These are phyloP conservation scores for Lichenostomus cassidix DNA, from an alignment of 2,113 vertebrate genomes.

Conservation along the genomic window DNA sequence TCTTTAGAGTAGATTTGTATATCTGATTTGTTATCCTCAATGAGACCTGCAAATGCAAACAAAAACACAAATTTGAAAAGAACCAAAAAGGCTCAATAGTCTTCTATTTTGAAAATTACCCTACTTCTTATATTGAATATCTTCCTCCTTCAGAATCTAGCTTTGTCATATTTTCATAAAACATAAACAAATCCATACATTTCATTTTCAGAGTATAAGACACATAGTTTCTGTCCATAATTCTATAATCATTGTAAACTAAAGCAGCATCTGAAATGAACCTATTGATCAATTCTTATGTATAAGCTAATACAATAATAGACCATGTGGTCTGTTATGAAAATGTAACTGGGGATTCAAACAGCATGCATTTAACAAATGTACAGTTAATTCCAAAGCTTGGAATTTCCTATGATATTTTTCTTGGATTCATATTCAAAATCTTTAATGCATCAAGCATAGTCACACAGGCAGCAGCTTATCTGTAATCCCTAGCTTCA, in stretches of 20 bases:
- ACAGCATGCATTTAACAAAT: neutral
- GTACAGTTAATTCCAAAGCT: neutral
- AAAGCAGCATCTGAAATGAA: neutral
- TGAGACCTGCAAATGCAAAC: neutral
- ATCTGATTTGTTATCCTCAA: neutral
- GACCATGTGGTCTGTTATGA: neutral
- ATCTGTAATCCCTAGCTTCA: conserved; percentile 31
- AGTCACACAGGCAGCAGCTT: conserved; percentile 8
- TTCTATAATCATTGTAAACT: neutral
- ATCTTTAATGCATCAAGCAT: conserved; percentile 3
- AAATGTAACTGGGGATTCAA: conserved; percentile 23
- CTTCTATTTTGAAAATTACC: neutral
- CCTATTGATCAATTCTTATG: neutral
- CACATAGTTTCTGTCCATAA: neutral
- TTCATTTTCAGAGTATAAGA: neutral
- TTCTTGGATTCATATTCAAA: neutral
- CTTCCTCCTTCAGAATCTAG: neutral
- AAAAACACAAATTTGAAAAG: neutral
- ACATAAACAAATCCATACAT: neutral
- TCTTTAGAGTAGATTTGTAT: neutral
- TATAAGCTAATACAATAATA: neutral
- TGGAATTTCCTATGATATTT: conserved; percentile 7
- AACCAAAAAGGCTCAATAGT: neutral
- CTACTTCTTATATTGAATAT: neutral
- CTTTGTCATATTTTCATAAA: neutral